A percentile compares a stretch with the other conserved stretches of the same genome.
These are phyloP conservation scores for Pelagia noctiluca DNA, from an alignment of 30 jellyfish, hydroid and myxozoan species.

Conservation along the genomic window DNA sequence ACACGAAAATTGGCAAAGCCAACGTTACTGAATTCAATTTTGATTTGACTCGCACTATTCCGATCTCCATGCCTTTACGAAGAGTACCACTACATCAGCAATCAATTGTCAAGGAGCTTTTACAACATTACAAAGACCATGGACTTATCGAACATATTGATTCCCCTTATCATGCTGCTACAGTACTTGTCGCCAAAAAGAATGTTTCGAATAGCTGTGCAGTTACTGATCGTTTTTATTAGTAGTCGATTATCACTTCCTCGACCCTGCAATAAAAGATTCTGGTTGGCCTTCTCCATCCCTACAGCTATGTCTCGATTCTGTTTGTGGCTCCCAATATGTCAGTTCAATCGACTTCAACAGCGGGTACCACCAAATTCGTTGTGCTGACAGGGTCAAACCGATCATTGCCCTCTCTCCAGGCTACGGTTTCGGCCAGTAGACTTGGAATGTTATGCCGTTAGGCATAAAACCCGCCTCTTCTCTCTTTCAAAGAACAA, in stretches of 20 bases:
- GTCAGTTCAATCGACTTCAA: constrained; percentile 42
- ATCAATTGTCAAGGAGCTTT: constrained; percentile 16
- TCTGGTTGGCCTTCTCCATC: constrained; percentile 49
- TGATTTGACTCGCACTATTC: no score
- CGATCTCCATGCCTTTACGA: no score
- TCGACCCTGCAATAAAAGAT: constrained; percentile 22
- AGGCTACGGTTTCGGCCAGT: constrained; percentile 39
- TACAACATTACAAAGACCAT: constrained; percentile 13
- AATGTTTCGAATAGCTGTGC: constrained; percentile 33
- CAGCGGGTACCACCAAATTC: constrained; percentile 19
- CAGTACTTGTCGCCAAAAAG: constrained; percentile 31
- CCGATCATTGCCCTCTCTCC: constrained; percentile 34
- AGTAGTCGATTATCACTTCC: constrained; percentile 40
- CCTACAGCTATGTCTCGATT: constrained; percentile 19
- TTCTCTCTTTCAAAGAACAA: constrained; percentile 15
- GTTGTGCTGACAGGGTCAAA: constrained; percentile 1
- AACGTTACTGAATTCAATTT: no score
- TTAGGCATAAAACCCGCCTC: constrained; percentile 44
- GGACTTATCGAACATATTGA: constrained; percentile 38
- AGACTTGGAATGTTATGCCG: constrained; percentile 53
- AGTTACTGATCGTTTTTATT: constrained; percentile 15
- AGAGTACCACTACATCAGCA: no score
- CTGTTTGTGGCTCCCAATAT: constrained; percentile 26
- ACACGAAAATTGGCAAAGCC: constrained; percentile 30
- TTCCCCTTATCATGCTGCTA: constrained; percentile 60